A percentile compares a stretch with the other conserved stretches of the same genome.
Conservation (phyloP, 2,888 invertebrate species). For the Lycocerus yunnanus region DNA sequence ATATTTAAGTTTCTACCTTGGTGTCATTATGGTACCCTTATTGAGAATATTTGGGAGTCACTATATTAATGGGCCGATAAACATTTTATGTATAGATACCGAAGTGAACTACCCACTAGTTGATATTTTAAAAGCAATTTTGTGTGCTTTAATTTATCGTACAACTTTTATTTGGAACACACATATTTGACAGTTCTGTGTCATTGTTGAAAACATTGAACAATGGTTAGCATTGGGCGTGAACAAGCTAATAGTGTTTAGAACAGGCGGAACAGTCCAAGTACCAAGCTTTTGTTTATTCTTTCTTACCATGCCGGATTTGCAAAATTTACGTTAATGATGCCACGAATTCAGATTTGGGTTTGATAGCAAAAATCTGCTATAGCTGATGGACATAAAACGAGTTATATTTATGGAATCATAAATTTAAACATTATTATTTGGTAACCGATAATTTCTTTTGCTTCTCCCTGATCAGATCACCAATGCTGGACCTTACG, state of each 20-base stretch:
- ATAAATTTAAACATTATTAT: no score
- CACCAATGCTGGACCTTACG: neutral
- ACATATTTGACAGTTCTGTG: neutral
- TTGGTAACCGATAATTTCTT: no score
- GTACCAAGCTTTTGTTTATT: no score
- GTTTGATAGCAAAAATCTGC: no score
- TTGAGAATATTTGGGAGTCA: neutral
- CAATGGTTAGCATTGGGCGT: neutral
- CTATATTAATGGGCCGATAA: neutral
- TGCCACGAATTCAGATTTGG: no score
- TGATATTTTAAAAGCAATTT: neutral
- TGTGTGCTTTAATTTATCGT: neutral
- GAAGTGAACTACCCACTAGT: neutral
- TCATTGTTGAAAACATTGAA: neutral
- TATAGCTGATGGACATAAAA: no score
- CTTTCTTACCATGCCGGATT: no score
- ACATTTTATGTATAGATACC: neutral
- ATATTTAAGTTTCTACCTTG: neutral
- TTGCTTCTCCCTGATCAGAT: neutral
- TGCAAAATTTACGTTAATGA: no score
- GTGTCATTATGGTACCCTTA: neutral
- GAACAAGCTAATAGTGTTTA: neutral
- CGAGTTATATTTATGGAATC: no score
- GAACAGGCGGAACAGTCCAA: neutral
- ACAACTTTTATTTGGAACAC: neutral